A percentile compares a stretch with the other conserved stretches of the same genome.
Conservation (phyloP, 2,797 vertebrate species). For the Buphagus erythrorhynchus region DNA sequence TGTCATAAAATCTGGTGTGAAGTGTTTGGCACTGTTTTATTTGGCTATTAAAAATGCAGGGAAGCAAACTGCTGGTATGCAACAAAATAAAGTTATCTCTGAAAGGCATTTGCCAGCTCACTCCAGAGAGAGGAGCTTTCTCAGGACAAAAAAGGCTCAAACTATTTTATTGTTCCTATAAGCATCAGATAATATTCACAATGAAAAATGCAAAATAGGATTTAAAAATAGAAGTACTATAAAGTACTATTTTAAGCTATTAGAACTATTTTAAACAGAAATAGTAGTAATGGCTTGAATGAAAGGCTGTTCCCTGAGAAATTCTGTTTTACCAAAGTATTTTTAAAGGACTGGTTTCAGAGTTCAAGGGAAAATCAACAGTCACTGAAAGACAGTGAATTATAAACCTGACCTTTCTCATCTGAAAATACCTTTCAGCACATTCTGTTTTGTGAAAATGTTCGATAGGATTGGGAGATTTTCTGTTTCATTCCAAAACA, state of each 20-base stretch:
- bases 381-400: slow-evolving; percentile 4
- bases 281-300: not conserved
- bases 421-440: slow-evolving; percentile 19
- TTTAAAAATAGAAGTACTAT: not conserved
- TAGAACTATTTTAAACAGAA: not conserved
- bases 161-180: not conserved
- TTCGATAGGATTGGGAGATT: not conserved
- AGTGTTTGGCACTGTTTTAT: not conserved
- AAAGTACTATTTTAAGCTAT: not conserved
- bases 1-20: not conserved
- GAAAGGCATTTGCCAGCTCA: not conserved
- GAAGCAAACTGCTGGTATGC: not conserved
- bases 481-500: slow-evolving; percentile 21
- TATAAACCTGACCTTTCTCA: slow-evolving; percentile 33
- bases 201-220: not conserved
- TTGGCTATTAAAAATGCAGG: not conserved
- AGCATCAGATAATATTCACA: not conserved
- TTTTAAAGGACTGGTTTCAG: not conserved
- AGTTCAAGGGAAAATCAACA: slow-evolving; percentile 2
- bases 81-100: not conserved
- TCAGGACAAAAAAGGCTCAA: not conserved
- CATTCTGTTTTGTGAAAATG: slow-evolving; percentile 1
- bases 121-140: not conserved
- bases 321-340: not conserved
- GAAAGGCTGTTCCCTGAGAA: not conserved